A percentile compares a stretch with the other conserved stretches of the same genome.
Conservation (phyloP, 2,888 invertebrate genomes). For the Dolichomitus sp. region DNA sequence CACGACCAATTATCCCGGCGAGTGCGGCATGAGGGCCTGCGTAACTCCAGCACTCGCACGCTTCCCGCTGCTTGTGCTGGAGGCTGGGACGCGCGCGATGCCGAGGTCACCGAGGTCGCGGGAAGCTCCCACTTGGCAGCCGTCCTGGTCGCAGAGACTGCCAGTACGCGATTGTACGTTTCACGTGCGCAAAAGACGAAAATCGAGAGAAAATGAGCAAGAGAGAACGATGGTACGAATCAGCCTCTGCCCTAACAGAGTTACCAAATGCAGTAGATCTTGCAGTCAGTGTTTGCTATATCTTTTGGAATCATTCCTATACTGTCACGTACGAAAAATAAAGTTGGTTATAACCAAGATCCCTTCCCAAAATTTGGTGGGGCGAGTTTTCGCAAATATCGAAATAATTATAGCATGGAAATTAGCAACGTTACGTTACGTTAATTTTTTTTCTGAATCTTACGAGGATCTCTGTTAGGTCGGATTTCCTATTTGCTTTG, state of each 20-base stretch:
- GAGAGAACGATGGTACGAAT: slow-evolving; percentile 28
- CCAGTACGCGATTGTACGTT: slow-evolving; percentile 56
- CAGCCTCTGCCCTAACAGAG: neutral
- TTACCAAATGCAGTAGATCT: neutral
- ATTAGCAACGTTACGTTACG: no score
- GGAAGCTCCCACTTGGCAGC: slow-evolving; percentile 68
- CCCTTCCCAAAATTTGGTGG: no score
- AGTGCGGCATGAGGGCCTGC: slow-evolving; percentile 44
- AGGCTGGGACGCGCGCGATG: slow-evolving; percentile 30
- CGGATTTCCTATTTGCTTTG: no score
- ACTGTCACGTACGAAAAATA: no score
- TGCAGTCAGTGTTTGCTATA: neutral
- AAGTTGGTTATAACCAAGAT: no score
- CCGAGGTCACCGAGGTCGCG: slow-evolving; percentile 61
- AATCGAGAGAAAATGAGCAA: slow-evolving; percentile 52
- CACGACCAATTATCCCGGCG: slow-evolving; percentile 64
- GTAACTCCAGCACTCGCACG: slow-evolving; percentile 56
- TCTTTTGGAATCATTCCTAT: neutral
- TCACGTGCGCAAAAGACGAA: slow-evolving; percentile 56
- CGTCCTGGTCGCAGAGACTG: slow-evolving; percentile 60
- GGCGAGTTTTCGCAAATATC: no score
- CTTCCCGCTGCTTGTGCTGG: slow-evolving; percentile 41
- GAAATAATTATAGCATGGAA: no score
- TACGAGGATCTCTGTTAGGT: no score
- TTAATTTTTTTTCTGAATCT: no score